phyloP scores from a whole-genome alignment of 2,888 invertebrate species.

The Erebia ligea region DNA sequence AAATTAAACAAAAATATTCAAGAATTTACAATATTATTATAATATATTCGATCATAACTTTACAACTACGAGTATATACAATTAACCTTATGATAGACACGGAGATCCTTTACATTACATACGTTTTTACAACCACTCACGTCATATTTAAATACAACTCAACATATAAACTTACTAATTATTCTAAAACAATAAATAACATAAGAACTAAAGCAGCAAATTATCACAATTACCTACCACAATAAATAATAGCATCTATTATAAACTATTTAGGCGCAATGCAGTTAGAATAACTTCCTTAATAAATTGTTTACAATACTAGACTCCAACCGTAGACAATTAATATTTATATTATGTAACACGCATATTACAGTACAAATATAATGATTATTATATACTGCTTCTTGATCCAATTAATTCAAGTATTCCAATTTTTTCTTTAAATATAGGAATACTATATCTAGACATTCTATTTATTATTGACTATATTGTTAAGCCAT shows the following conservation, averaged over 20 bases:
- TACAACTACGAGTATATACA: conserved; percentile 1
- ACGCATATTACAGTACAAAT: not conserved
- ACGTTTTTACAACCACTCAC: not conserved
- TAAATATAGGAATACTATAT: too few relatives aligned
- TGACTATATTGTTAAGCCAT: too few relatives aligned
- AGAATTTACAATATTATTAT: not conserved
- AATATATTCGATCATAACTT: not conserved
- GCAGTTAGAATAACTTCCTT: conserved; percentile 13
- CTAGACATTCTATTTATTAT: too few relatives aligned
- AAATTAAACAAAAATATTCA: not conserved
- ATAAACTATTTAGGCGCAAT: conserved; percentile 14
- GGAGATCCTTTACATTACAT: not conserved
- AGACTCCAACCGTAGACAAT: not conserved
- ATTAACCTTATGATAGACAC: not conserved
- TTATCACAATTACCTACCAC: conserved; percentile 19
- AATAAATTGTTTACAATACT: conserved; percentile 12
- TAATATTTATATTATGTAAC: not conserved
- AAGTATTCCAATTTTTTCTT: too few relatives aligned
- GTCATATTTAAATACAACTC: not conserved
- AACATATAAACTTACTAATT: not conserved
- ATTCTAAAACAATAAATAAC: conserved; percentile 2
- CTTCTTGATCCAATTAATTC: too few relatives aligned
- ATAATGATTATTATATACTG: too few relatives aligned
- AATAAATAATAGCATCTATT: conserved; percentile 20
- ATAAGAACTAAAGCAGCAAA: conserved; percentile 23